Base-by-base conservation (phyloP, 1,140 invertebrate genomes). In the Charaxes varanes region DNA sequence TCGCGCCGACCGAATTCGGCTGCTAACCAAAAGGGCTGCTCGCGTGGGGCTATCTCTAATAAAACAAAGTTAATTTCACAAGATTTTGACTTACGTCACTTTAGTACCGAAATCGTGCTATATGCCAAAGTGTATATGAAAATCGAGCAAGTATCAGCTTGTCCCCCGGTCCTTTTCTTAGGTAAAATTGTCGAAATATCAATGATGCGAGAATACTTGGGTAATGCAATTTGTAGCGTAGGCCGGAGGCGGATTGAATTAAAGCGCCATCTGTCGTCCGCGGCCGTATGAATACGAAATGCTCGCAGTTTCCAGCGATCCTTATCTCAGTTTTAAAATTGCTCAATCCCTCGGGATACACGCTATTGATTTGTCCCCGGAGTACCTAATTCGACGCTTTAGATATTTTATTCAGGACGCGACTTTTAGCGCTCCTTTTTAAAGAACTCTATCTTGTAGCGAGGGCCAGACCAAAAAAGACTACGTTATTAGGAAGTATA, bases 241-340 rank as follows among this genome's bases (percentile, higher is more conserved):
- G 68, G 67, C 72, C 76, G 57, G 68, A 73, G 74, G 70, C 68
- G 53, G 62, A 83, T 81, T 72, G 74, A 71, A 83, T 81, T 83
- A 83, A 78, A 78, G 62, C 61, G 68, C 73, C 79, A 83, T 83
- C 79, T 83, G 79, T 79, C 76, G 68, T 61, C 55, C 61, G 58
- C 62, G 64, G 28, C 64, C 64, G 74, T 83, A 77, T 80, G 74
- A 83, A 83, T 80, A 76, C 72, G 68, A 77, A 83, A 80, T 80
- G 64, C 77, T 77, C 62, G 68, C 67, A 67, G 70, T 63, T 45
- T 61, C 61, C 36, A 68, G 43, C 65, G 79, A 83, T 83, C 74
- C 69, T 78, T 80, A 83, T 83, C 78, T 83, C 72, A 73, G 76
- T 83, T 83, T 83, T 83, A 83, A 83, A 83, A 83, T 74, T 66